Evolutionary conservation across 2,888 invertebrate genomes (phyloP).

Genomic region (Orthonevra nobilis): DNA sequence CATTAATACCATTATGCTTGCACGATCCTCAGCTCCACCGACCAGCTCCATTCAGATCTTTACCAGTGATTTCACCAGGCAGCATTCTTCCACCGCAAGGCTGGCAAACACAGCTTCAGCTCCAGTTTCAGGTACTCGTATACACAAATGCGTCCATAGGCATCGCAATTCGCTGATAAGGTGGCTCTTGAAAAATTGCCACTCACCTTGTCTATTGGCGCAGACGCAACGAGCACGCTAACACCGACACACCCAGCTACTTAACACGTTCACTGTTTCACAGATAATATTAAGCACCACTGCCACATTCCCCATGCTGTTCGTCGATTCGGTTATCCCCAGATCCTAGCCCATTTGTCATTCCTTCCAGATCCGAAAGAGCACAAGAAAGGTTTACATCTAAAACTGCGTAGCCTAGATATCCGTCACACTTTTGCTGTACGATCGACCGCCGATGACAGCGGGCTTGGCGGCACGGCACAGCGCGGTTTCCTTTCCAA

Average conservation of each 20-base stretch:
- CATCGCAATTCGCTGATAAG: conserved; percentile 60
- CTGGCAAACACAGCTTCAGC: conserved; percentile 21
- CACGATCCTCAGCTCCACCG: conserved; percentile 26
- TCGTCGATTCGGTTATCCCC: conserved; percentile 64
- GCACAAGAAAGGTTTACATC: conserved; percentile 16
- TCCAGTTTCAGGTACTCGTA: conserved; percentile 9
- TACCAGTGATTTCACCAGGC: conserved; percentile 46
- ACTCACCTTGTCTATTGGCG: conserved; percentile 13
- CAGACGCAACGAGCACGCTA: conserved; percentile 9
- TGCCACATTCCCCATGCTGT: conserved; percentile 51
- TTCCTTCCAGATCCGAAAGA: conserved; percentile 40
- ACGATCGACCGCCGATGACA: conserved; percentile 34
- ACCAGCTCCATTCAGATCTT: conserved; percentile 43
- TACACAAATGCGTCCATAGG: conserved; percentile 27
- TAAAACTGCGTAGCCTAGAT: conserved; percentile 61
- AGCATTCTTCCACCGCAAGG: conserved; percentile 32
- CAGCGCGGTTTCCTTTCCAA: conserved; percentile 39
- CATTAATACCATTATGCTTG: conserved; percentile 49
- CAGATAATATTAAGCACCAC: conserved; percentile 43
- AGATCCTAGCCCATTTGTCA: conserved; percentile 65
- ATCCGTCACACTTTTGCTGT: conserved; percentile 60
- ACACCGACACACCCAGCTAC: conserved; percentile 57
- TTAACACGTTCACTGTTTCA: conserved; percentile 46
- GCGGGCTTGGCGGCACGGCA: conserved; percentile 38
- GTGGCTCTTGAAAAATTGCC: conserved; percentile 55